Evolutionary conservation across 1,140 invertebrate species (phyloP).

Genomic region (Pygmarrhopalites habei): DNA sequence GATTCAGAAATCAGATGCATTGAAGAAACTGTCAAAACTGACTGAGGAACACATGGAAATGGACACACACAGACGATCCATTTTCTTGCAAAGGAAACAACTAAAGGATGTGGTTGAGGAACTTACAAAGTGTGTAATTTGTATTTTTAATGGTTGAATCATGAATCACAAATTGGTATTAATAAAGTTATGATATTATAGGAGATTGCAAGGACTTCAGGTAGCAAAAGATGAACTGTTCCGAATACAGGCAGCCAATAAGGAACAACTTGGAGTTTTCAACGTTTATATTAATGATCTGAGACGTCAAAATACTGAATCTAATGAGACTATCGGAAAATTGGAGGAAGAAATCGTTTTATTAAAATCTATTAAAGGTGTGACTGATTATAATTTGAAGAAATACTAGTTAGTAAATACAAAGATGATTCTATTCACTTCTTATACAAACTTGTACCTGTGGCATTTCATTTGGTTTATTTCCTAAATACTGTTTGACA

Average conservation of each 20-base stretch:
- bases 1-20: background rate
- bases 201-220: background rate
- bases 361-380: background rate
- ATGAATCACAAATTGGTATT: background rate
- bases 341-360: background rate
- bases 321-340: background rate
- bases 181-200: background rate
- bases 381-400: too few relatives aligned
- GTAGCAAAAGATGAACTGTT: background rate
- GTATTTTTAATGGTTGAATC: background rate
- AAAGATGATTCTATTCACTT: too few relatives aligned
- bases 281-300: background rate
- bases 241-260: background rate
- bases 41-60: background rate
- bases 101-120: background rate
- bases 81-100: background rate
- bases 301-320: background rate
- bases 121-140: background rate
- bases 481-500: too few relatives aligned
- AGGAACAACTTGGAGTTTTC: background rate
- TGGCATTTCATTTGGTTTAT: too few relatives aligned
- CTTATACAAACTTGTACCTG: too few relatives aligned
- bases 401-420: too few relatives aligned
- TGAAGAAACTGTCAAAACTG: background rate
- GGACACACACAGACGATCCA: background rate